phyloP scores from a whole-genome alignment of 2,113 vertebrate genomes.

The Cervus canadensis region DNA sequence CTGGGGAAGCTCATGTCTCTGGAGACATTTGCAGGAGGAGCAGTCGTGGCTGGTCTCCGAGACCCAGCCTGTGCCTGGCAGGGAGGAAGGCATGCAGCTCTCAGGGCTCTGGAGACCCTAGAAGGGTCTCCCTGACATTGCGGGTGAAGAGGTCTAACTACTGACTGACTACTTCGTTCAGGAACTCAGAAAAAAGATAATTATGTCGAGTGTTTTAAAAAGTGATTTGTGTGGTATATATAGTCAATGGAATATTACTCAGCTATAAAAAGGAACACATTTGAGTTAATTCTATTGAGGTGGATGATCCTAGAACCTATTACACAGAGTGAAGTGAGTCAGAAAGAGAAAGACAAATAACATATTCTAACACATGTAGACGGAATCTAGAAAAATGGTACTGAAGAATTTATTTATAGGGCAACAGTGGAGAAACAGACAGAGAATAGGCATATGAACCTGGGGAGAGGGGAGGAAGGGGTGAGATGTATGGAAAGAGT shows the following conservation, averaged over 20 bases:
- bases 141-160: background rate
- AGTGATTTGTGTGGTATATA: background rate
- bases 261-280: background rate
- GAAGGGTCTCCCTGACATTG: background rate
- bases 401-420: background rate
- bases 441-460: background rate
- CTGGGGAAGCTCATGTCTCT: background rate
- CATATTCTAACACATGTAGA: background rate
- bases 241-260: background rate
- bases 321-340: background rate
- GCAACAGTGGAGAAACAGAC: background rate
- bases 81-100: background rate
- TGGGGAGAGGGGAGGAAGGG: background rate
- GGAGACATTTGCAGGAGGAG: too few relatives aligned
- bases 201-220: background rate
- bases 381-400: background rate
- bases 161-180: background rate
- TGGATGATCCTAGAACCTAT: background rate
- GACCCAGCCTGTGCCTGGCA: background rate
- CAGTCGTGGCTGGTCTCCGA: background rate
- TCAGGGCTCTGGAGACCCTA: background rate
- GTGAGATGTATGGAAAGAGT: background rate
- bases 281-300: background rate
- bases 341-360: background rate
- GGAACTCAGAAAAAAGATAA: background rate